These are phyloP conservation scores for Lithosia quadra DNA, from an alignment of 2,888 invertebrate genomes.

Conservation along the genomic window DNA sequence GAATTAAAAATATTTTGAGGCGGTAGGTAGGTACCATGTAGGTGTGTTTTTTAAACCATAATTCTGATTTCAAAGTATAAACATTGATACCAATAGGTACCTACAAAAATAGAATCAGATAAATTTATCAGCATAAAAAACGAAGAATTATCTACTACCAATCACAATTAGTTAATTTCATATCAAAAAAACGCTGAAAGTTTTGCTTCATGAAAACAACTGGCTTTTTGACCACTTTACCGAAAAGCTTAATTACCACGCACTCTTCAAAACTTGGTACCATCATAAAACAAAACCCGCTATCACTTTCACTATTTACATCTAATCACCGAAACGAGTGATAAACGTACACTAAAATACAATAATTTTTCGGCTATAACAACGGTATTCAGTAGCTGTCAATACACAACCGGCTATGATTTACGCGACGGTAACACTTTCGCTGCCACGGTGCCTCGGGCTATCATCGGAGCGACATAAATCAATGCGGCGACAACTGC, in stretches of 20 bases:
- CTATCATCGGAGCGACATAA: constrained; percentile 71
- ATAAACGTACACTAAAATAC: constrained; percentile 50
- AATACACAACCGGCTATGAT: constrained; percentile 79
- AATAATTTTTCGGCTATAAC: constrained; percentile 69
- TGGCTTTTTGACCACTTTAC: too few species aligned
- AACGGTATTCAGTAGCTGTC: constrained; percentile 80
- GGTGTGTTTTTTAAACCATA: too few species aligned
- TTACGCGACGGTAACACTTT: constrained; percentile 79
- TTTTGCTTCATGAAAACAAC: too few species aligned
- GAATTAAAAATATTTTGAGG: neutral
- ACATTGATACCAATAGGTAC: too few species aligned
- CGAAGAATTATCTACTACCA: too few species aligned
- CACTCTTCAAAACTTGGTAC: neutral
- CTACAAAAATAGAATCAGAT: too few species aligned
- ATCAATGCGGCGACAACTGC: constrained; percentile 71
- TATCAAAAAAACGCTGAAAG: too few species aligned
- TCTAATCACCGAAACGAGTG: constrained; percentile 48
- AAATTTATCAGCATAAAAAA: too few species aligned
- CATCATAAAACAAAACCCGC: constrained; percentile 15
- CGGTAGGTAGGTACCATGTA: too few species aligned
- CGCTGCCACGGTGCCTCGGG: constrained; percentile 59
- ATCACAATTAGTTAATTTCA: too few species aligned
- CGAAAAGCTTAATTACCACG: neutral
- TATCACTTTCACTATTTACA: constrained; percentile 25
- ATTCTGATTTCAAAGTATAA: too few species aligned